These are phyloP conservation scores for Himantopus leucocephalus DNA, from an alignment of 2,113 vertebrate species.

Conservation along the genomic window DNA sequence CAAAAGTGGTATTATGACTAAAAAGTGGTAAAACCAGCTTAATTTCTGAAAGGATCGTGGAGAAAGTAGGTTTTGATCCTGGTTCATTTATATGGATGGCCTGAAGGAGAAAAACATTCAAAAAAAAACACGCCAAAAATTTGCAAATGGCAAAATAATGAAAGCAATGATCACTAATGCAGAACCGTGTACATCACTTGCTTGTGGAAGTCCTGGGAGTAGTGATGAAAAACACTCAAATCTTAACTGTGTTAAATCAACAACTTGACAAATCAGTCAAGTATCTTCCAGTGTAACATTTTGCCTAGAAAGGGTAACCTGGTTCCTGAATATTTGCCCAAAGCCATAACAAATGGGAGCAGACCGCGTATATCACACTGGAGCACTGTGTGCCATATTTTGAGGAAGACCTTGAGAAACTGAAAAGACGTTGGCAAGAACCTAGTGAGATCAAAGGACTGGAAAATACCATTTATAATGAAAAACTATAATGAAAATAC, in stretches of 20 bases:
- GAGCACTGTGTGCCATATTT: neutral
- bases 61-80: neutral
- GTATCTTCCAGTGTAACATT: neutral
- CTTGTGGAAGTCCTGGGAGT: neutral
- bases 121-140: neutral
- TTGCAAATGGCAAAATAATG: neutral
- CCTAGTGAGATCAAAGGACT: neutral
- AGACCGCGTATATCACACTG: fast-evolving
- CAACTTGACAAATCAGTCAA: neutral
- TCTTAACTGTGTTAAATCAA: neutral
- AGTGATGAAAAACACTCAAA: neutral
- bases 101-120: neutral
- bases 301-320: neutral
- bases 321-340: neutral
- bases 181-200: neutral
- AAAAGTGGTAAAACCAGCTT: neutral
- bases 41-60: neutral
- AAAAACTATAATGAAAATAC: neutral
- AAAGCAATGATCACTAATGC: neutral
- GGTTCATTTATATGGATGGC: neutral
- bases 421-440: neutral
- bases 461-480: neutral
- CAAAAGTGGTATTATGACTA: neutral
- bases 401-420: neutral
- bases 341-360: neutral